Evolutionary conservation across 2,113 vertebrate species (phyloP).

Genomic region (Osmerus mordax): DNA sequence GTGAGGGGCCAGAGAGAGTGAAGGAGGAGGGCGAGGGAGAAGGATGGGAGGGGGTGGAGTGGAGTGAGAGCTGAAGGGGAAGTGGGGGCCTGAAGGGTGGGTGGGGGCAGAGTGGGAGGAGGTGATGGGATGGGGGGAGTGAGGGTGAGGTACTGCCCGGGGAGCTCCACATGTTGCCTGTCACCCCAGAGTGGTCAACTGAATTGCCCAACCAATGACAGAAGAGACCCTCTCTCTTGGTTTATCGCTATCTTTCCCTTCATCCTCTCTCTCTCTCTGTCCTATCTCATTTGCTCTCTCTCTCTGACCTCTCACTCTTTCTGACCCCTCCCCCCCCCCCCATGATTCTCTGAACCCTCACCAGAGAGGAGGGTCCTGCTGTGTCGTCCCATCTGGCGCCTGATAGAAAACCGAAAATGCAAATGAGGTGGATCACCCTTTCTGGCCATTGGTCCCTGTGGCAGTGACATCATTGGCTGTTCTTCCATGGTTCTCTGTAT

Average conservation of each 20-base stretch:
- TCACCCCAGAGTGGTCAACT: too few species aligned
- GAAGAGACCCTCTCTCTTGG: too few species aligned
- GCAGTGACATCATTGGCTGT: slow-evolving; percentile 13
- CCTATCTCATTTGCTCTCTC: too few species aligned
- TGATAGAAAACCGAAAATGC: slow-evolving; percentile 16
- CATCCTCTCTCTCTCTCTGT: neutral
- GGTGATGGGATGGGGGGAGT: neutral
- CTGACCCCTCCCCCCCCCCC: too few species aligned
- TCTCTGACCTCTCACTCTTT: too few species aligned
- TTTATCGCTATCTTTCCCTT: neutral
- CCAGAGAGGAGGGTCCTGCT: slow-evolving; percentile 9
- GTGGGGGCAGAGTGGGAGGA: too few species aligned
- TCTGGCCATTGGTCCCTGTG: slow-evolving; percentile 17
- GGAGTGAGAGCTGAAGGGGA: neutral
- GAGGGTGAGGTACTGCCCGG: neutral
- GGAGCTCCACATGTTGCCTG: too few species aligned
- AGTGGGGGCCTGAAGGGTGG: too few species aligned
- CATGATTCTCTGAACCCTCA: neutral
- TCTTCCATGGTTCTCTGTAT: too few species aligned
- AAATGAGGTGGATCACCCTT: slow-evolving; percentile 39
- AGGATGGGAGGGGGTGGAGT: neutral
- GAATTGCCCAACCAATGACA: too few species aligned
- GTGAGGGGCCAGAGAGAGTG: slow-evolving; percentile 54
- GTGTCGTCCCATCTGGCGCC: neutral
- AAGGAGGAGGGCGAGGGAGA: slow-evolving; percentile 15